phyloP scores from a whole-genome alignment of 2,888 invertebrate species.

The Furcula furcula region DNA sequence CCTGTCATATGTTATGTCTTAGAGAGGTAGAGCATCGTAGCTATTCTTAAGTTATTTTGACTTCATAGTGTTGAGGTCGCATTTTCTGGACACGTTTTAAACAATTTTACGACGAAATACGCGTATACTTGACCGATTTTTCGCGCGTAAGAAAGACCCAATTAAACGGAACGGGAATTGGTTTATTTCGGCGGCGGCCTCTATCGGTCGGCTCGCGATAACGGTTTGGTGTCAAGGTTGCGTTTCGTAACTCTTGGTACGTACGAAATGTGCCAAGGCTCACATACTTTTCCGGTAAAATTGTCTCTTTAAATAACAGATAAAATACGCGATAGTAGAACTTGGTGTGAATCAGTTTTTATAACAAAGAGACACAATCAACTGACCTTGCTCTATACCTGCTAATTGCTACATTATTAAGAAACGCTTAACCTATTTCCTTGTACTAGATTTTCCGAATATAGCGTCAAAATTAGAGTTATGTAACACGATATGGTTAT shows the following conservation, averaged over 20 bases:
- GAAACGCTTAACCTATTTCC: slow-evolving; percentile 76
- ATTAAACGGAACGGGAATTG: slow-evolving; percentile 52
- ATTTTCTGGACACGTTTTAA: slow-evolving; percentile 55
- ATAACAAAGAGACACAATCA: slow-evolving; percentile 48
- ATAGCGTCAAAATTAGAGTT: slow-evolving; percentile 37
- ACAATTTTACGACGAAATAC: slow-evolving; percentile 42
- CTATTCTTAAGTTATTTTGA: slow-evolving; percentile 38
- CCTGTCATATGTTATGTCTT: slow-evolving; percentile 54
- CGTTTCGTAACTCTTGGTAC: slow-evolving; percentile 57
- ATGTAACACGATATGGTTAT: slow-evolving; percentile 40
- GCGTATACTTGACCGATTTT: slow-evolving; percentile 75
- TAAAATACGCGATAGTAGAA: slow-evolving; percentile 31
- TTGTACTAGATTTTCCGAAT: slow-evolving; percentile 58
- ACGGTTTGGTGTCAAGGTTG: slow-evolving; percentile 76
- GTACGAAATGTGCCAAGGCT: slow-evolving; percentile 65
- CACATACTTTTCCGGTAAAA: slow-evolving; percentile 53
- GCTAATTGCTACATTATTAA: slow-evolving; percentile 74
- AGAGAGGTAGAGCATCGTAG: slow-evolving; percentile 16
- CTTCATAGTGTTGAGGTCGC: slow-evolving; percentile 41
- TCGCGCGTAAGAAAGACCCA: slow-evolving; percentile 58
- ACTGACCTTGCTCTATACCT: slow-evolving; percentile 56
- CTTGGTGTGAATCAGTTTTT: slow-evolving; percentile 27
- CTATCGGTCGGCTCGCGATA: slow-evolving; percentile 69
- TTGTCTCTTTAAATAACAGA: slow-evolving; percentile 36
- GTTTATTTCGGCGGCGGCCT: slow-evolving; percentile 72